Evolutionary conservation across 2,888 invertebrate species (phyloP).

Genomic region (Phlogophora meticulosa): DNA sequence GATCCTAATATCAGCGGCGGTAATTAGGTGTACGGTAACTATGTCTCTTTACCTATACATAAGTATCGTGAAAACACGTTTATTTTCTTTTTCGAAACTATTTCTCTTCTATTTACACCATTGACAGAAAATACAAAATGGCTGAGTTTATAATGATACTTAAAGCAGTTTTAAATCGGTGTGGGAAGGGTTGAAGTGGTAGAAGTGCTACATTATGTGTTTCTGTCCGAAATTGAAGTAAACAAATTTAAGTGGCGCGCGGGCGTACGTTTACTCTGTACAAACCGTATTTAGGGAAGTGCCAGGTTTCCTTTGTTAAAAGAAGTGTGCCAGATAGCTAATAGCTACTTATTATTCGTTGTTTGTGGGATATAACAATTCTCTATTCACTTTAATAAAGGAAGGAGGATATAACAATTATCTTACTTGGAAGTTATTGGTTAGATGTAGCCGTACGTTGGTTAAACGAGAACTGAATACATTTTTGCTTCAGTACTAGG

Average conservation of each 20-base stretch:
- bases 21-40: not conserved
- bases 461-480: too few relatives aligned
- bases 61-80: not conserved
- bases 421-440: not conserved
- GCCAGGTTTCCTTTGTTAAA: conserved; percentile 11
- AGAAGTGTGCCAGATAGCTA: not conserved
- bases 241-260: conserved; percentile 33
- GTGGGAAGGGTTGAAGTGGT: conserved; percentile 8
- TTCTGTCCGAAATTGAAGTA: conserved; percentile 46
- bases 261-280: conserved; percentile 20
- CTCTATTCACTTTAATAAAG: conserved; percentile 8
- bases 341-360: conserved; percentile 5
- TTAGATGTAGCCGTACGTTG: too few relatives aligned
- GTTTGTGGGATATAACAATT: conserved; percentile 25
- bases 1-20: not conserved
- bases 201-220: conserved; percentile 26
- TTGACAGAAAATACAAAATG: conserved; percentile 12
- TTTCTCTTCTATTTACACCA: conserved; percentile 2
- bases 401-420: too few relatives aligned
- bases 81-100: conserved; percentile 1
- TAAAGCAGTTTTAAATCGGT: conserved; percentile 27
- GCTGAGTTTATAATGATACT: conserved; percentile 15
- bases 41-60: not conserved
- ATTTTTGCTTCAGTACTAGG: not conserved
- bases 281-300: conserved; percentile 16